Conservation (phyloP, 2,113 vertebrate genomes). For the Pollachius pollachius region DNA sequence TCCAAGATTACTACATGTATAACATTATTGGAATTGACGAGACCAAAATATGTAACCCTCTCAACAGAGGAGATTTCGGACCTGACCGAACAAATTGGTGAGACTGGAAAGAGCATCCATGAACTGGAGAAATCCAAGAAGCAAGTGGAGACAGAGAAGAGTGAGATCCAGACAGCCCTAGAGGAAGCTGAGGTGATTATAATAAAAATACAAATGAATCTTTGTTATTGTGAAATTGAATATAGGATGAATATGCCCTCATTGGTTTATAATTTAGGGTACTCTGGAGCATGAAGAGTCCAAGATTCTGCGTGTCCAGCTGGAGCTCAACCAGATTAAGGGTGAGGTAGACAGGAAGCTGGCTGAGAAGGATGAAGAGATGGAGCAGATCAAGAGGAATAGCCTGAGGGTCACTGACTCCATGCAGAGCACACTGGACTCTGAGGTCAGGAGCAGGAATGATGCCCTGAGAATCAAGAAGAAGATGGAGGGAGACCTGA, state of each 20-base stretch:
- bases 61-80: too few relatives aligned
- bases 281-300: constrained; percentile 3
- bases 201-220: too few relatives aligned
- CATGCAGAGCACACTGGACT: constrained; percentile 74
- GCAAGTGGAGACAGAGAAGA: too few relatives aligned
- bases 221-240: too few relatives aligned
- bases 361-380: constrained; percentile 79
- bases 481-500: constrained; percentile 61
- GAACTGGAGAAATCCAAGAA: too few relatives aligned
- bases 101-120: too few relatives aligned
- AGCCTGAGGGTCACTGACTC: constrained; percentile 70
- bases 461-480: constrained; percentile 29
- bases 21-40: not conserved
- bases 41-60: too few relatives aligned
- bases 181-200: too few relatives aligned
- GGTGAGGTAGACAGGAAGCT: constrained; percentile 77
- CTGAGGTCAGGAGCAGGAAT: constrained; percentile 47
- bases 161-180: too few relatives aligned
- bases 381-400: constrained; percentile 77
- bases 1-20: not conserved
- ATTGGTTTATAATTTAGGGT: not conserved
- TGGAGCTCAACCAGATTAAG: constrained; percentile 78
- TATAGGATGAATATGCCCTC: too few relatives aligned
- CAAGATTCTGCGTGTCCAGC: constrained; percentile 43
- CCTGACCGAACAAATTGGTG: too few relatives aligned